Evolutionary conservation across 1,140 invertebrate species (phyloP), one percentile per base, ranked within the genome.

Genomic region (Manduca sexta): DNA sequence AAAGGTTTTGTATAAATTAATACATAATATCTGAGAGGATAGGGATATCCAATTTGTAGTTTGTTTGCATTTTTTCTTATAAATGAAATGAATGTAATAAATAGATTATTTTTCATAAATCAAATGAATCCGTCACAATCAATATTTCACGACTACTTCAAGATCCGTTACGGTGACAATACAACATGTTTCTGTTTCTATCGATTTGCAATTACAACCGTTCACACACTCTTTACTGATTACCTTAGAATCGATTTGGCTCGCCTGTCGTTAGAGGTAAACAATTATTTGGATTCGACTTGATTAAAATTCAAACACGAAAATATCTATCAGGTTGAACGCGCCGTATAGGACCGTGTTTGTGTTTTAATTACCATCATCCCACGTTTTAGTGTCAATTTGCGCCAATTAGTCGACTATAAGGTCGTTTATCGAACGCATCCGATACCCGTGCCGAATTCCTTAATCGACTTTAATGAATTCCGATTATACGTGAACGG

Each of bases 401-500:
- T 57, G 55, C 46, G 56, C 46, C 56, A 58, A 58, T 53, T 52
- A 58, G 50, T 48, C 50, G 43, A 43, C 37, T 40, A 34, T 59
- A 52, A 56, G 49, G 38, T 48, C 38, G 31, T 43, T 56, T 56
- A 54, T 66, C 55, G 51, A 14, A 8, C 49, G 21, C 8, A 21
- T 12, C 31, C 45, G 45, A 56, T 55, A 44, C 49, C 43, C 52
- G 49, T 57, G 40, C 45, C 60, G 49, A 71, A 73, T 66, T 60
- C 66, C 45, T 58, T 73, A 75, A 74, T 71, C 72, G 59, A 68
- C 56, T 67, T 62, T 63, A 73, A 79, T 74, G 63, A 69, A 81
- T 75, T 75, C 69, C 53, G 56, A 54, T 61, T 64, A 52, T 65
- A 68, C 70, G 61, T 57, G 56, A 63, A 56, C 52, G 53, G 50